These are phyloP conservation scores for Galleria mellonella DNA, from an alignment of 1,140 invertebrate genomes.

Conservation along the genomic window DNA sequence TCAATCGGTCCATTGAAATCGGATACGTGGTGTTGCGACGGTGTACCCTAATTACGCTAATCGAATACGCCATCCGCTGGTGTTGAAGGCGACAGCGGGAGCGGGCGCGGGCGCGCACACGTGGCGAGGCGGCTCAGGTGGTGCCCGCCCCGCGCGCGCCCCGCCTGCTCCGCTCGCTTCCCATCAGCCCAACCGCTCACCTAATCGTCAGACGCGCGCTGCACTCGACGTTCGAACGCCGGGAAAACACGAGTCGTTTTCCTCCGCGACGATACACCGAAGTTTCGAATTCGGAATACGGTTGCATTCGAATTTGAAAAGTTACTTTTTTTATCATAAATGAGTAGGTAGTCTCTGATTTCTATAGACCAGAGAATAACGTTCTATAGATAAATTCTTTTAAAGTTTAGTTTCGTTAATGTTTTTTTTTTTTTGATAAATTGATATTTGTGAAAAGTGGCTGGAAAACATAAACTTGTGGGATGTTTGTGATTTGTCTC, in stretches of 20 bases:
- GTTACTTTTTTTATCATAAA: not conserved
- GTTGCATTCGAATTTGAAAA: constrained; percentile 27
- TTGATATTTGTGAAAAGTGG: constrained; percentile 30
- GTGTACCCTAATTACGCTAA: constrained; percentile 11
- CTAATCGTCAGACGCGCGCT: constrained; percentile 52
- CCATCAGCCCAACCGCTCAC: constrained; percentile 40
- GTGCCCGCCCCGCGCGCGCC: constrained; percentile 40
- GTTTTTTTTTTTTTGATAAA: constrained; percentile 2
- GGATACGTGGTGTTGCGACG: constrained; percentile 21
- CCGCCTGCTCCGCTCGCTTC: constrained; percentile 16
- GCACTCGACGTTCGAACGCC: constrained; percentile 66
- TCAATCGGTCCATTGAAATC: constrained; percentile 48
- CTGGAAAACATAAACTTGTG: constrained; percentile 37
- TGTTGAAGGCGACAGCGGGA: constrained; percentile 14
- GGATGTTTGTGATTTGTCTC: constrained; percentile 49
- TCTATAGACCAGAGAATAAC: too few species aligned
- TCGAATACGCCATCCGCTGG: constrained; percentile 7
- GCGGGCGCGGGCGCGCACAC: constrained; percentile 37
- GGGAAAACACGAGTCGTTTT: constrained; percentile 68
- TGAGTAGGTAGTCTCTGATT: too few species aligned
- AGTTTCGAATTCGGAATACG: constrained; percentile 36
- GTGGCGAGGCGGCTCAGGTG: constrained; percentile 49
- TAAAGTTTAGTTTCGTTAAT: not conserved
- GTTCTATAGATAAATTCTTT: too few species aligned
- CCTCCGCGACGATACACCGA: constrained; percentile 46